Conservation (phyloP, 2,113 vertebrate species). For the Tachysurus fulvidraco region DNA sequence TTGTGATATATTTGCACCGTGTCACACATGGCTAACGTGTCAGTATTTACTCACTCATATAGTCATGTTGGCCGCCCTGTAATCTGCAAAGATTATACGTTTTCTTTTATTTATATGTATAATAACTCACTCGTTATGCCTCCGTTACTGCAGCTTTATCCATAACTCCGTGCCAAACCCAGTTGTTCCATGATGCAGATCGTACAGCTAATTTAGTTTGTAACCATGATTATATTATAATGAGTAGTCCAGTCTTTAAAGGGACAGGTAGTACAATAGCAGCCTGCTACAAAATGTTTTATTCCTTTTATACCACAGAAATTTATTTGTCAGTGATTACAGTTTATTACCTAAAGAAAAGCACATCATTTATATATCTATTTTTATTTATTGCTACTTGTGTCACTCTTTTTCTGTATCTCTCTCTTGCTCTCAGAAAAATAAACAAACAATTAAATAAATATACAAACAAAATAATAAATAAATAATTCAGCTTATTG, state of each 20-base stretch:
- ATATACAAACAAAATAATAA: too few relatives aligned
- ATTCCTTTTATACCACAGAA: background rate
- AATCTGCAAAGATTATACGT: background rate
- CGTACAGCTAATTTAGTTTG: background rate
- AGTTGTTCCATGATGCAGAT: background rate
- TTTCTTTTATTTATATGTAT: background rate
- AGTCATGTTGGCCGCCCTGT: background rate
- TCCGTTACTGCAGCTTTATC: background rate
- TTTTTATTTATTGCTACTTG: too few relatives aligned
- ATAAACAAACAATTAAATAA: too few relatives aligned
- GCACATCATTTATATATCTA: background rate
- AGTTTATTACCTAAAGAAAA: background rate
- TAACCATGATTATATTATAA: background rate
- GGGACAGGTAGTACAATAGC: background rate
- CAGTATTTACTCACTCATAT: background rate
- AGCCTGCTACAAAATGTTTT: background rate
- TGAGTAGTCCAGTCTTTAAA: background rate
- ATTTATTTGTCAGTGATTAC: background rate
- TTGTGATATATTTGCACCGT: background rate
- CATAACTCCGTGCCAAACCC: background rate
- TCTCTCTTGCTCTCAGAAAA: background rate
- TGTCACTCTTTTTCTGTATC: background rate
- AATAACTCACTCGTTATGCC: background rate
- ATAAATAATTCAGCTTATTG: background rate
- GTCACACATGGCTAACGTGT: background rate